Base-by-base conservation (phyloP, 2,888 invertebrate genomes). In the Caradrina kadenii region DNA sequence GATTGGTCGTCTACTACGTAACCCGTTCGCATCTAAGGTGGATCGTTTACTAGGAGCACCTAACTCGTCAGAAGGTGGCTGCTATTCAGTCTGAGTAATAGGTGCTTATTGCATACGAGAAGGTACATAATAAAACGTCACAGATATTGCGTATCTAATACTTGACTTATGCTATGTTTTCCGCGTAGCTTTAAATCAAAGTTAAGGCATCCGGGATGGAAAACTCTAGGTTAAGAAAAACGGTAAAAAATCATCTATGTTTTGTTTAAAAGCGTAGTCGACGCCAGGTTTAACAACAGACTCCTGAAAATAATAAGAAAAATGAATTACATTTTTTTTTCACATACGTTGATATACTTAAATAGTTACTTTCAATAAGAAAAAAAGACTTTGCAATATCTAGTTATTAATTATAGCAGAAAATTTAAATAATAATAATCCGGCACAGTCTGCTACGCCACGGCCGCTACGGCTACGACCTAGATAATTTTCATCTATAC, bases 61-160 rank as follows among this genome's bases (percentile, higher is more conserved):
- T 75, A 89, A 85, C 60, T 55, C 55, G 42, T 42, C 65, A 88
- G 88, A 86, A 91, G 93, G 89, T 93, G 83, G 80, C 73, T 79
- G 76, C 79, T 85, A 80, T 79, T 85, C 86, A 80, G 82, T 78
- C 80, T 76, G 86, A 87, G 94, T 95, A 94, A 92, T 93, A 94
- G 94, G 94, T 93, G 89, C 86, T 89, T 94, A 95, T 92, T 94
- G 89, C 92, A 83, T 81, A 86, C 71, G 87, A 94, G 94, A 94
- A 94, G 94, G 93, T 94, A 88, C 89, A 84, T 83, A 83, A 79
- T 71, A 67, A 76, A 69, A 61, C 73, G 67, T 72, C 74, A 26
- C 26, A 81, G 59, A 42, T 39, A 53, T 62, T 52, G 63, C 60
- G 55, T 66, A 45, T 31, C 56, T 62, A 59, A 58, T 48, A 66